A percentile compares a stretch with the other conserved stretches of the same genome.
These are phyloP conservation scores for Encarsia formosa DNA, from an alignment of 2,888 invertebrate genomes.

Conservation along the genomic window DNA sequence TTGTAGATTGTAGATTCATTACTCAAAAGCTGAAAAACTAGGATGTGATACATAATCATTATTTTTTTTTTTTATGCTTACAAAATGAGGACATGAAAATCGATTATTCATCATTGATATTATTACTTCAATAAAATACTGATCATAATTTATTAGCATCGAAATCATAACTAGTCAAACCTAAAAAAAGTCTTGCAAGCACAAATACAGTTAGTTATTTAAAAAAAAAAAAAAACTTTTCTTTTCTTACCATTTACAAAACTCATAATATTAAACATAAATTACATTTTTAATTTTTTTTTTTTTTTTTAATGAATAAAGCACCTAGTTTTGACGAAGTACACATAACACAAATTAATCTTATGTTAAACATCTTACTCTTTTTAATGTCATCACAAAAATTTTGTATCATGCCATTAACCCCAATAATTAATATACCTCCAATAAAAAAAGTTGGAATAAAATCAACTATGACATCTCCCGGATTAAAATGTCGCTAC, in stretches of 20 bases:
- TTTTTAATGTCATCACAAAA: no score
- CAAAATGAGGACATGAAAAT: no score
- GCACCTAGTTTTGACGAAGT: background rate
- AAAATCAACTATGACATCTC: no score
- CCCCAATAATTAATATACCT: no score
- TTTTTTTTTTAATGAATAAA: background rate
- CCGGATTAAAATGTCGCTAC: slow-evolving; percentile 3
- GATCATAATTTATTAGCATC: slow-evolving; percentile 38
- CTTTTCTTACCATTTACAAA: slow-evolving; percentile 16
- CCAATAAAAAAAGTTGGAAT: no score
- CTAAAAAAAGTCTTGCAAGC: slow-evolving; percentile 43
- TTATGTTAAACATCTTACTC: no score
- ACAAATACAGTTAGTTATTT: slow-evolving; percentile 40
- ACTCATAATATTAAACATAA: background rate
- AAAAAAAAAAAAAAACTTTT: slow-evolving; percentile 4
- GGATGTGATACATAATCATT: no score
- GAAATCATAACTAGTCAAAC: slow-evolving; percentile 47
- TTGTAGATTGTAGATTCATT: no score
- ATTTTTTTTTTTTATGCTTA: no score
- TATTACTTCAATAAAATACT: slow-evolving; percentile 43
- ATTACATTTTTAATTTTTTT: background rate
- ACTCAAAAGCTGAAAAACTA: no score
- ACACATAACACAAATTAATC: no score
- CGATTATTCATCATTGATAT: slow-evolving; percentile 29
- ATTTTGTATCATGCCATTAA: no score